Conservation (phyloP, 2,113 vertebrate species). For the Burhinus oedicnemus region DNA sequence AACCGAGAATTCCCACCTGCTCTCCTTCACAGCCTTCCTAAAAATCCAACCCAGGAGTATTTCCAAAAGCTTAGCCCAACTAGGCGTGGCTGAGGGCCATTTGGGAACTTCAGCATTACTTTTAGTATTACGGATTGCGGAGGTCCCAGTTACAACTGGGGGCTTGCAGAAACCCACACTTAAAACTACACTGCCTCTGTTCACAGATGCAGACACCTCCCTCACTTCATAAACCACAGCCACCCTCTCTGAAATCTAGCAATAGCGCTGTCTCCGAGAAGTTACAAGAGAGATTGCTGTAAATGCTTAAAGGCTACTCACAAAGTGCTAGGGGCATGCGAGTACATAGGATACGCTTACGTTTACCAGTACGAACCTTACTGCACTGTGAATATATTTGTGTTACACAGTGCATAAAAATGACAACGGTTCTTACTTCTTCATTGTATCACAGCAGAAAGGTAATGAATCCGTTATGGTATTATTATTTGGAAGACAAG, state of each 20-base stretch:
- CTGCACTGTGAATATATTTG: background rate
- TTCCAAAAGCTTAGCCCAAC: background rate
- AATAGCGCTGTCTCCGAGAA: background rate
- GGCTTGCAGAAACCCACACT: background rate
- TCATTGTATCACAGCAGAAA: background rate
- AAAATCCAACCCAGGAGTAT: background rate
- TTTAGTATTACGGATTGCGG: background rate
- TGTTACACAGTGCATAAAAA: background rate
- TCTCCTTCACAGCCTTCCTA: background rate
- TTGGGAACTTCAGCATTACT: background rate
- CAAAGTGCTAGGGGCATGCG: background rate
- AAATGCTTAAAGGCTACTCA: background rate
- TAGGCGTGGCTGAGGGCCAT: too few species aligned
- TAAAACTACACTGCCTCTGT: background rate
- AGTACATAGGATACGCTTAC: background rate
- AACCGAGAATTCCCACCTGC: background rate
- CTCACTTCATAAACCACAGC: background rate
- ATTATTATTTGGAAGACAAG: conserved; percentile 11
- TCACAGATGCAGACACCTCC: background rate
- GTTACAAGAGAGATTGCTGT: background rate
- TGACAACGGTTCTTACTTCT: background rate
- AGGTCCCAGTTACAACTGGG: background rate
- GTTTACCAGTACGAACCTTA: background rate
- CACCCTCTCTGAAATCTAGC: background rate
- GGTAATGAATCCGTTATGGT: background rate